Evolutionary conservation across 1,140 invertebrate species (phyloP), one percentile per base, ranked within the genome.

Genomic region (Pristionchus pacificus): DNA sequence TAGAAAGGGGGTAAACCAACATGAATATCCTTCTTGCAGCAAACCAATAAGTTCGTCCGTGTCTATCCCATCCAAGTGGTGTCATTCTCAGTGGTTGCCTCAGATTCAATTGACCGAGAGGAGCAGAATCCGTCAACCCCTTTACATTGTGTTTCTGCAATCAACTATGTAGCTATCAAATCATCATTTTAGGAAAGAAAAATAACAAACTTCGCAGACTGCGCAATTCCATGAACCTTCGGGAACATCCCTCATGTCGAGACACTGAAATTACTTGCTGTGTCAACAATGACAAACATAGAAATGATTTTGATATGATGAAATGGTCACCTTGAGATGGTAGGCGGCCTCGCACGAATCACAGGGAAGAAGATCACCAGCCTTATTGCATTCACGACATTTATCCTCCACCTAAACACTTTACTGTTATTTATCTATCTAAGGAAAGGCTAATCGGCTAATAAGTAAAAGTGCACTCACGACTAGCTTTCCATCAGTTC

Each of bases 11-110:
- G 6, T 25, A 63, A 62, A 75, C 71, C 49, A 25, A 75, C 74
- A 75, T 38, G 25, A 75, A 25, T 14, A 75, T 61, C n/a, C 74
- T 57, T 25, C 74, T 58, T 15, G 24, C 65, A 14, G 74, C 65
- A 30, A 75, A 74, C 74, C 74, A 75, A 49, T 75, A 75, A 19
- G 67, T 62, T 33, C 74, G 32, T 38, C 71, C 71, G 59, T 69
- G 65, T 30, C 74, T 33, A 63, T 75, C 74, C n/a, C 71, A 15
- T 59, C 74, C 74, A 28, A 75, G 68, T n/a, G 71, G 71, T 25
- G 38, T 61, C 60, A 70, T 72, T 73, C 71, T 49, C 29, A 73
- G 49, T 29, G 71, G 65, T 30, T 73, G 68, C n/a, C 38, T 27
- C 1, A 59, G 31, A 0, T 30, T 14, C 0, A 59, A 19, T n/a